Percentiles rank a stretch among this genome's conserved stretches.
phyloP scores from a whole-genome alignment of 2,113 vertebrate species.

The Prinia subflava region DNA sequence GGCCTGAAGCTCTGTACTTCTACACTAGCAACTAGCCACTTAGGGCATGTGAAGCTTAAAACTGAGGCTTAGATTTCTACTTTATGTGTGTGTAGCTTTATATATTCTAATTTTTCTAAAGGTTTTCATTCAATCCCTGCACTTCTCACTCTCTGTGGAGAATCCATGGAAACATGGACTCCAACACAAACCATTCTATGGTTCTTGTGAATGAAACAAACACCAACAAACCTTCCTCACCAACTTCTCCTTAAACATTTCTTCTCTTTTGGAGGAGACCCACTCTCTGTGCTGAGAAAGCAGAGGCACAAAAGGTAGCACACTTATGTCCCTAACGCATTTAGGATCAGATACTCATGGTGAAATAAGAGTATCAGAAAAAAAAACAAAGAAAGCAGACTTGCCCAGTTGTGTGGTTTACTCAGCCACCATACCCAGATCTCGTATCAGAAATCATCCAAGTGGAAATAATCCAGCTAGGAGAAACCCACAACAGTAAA shows the following conservation, averaged over 20 bases:
- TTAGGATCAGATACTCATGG: neutral
- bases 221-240: neutral
- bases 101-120: no score
- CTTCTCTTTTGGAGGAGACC: neutral
- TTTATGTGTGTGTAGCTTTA: no score
- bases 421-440: neutral
- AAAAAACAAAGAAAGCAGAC: neutral
- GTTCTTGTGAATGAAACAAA: neutral
- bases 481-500: neutral
- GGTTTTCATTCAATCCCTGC: no score
- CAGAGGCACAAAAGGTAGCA: neutral
- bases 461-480: neutral
- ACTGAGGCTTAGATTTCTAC: no score
- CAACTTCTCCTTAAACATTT: neutral
- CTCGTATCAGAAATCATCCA: neutral
- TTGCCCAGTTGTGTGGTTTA: neutral
- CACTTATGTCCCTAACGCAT: fast-evolving
- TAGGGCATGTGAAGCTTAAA: no score
- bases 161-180: no score
- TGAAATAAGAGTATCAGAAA: neutral
- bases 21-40: no score
- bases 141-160: no score
- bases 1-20: no score
- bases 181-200: neutral
- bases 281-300: neutral